Base-by-base conservation (phyloP, 2,113 vertebrate genomes). In the Melanocharis versteri region DNA sequence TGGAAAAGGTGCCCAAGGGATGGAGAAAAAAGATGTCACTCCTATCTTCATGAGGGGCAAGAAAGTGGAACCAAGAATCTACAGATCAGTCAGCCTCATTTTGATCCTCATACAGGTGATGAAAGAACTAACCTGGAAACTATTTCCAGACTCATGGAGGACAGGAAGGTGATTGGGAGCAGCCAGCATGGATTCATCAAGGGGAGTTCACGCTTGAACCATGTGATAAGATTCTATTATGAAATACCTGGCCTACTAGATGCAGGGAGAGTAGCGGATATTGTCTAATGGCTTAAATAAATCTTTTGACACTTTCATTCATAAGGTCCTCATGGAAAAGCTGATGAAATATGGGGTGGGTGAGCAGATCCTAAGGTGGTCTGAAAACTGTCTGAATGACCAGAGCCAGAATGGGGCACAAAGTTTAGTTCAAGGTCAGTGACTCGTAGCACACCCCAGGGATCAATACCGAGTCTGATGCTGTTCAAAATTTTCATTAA, bases 41-140 rank as follows among this genome's bases (percentile, higher is more conserved):
- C 16, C 2, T 44, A 3, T 61, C 18, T 56, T 58, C 18, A 57
- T 22, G 4, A 0, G 3, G 3, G 9, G 1, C 5, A 54, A 71
- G 57, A 54, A 77, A 66, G 20, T 61, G n/a, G 35, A 87, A 39
- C 20, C 23, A 66, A 18, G 24, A 33, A 39, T 39, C 5, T 31
- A n/a, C 24, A 65, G 27, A 27, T 14, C 27, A 27, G 17, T 39
- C 31, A 35, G 7, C 6, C 17, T 24, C 27, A 35, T 16, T 76
- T 70, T 3, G 4, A 19, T 33, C 7, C 8, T 48, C 37, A 21
- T 9, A 39, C 66, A 48, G 20, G 10, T n/a, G 48, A n/a, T 15
- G 23, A 40, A 77, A 30, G 14, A 44, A 44, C 13, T 3, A 66
- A 44, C 17, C 14, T 39, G 31, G 50, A 81, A 47, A 40, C 9